These are phyloP conservation scores for Meandrina meandrites DNA, from an alignment of 92 coral and sea anemone species.

Conservation along the genomic window DNA sequence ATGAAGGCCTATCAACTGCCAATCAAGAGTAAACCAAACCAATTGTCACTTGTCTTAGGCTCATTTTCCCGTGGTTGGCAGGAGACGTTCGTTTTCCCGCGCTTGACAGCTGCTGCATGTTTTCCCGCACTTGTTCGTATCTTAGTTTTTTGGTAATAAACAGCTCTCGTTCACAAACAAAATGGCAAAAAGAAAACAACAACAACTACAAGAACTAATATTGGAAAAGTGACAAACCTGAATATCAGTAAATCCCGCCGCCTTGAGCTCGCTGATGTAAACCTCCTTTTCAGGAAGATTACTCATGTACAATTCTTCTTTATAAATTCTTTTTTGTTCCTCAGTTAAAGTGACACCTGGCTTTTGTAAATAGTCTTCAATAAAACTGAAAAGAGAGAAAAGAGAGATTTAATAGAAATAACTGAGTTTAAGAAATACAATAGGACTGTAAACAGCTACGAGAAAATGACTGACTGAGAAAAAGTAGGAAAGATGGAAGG, in stretches of 20 bases:
- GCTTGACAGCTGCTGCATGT: no score
- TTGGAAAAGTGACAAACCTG: slow-evolving; percentile 51
- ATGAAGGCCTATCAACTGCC: no score
- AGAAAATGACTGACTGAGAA: no score
- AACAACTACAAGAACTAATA: no score
- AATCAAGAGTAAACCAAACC: no score
- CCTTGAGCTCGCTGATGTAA: slow-evolving; percentile 54
- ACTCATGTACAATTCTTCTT: slow-evolving; percentile 59
- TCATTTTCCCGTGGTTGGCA: no score
- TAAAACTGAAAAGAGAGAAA: slow-evolving; percentile 45
- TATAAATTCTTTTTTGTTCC: slow-evolving; percentile 32
- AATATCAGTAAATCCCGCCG: slow-evolving; percentile 73
- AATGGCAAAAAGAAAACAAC: no score
- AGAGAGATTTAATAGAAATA: not conserved
- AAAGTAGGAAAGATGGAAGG: no score
- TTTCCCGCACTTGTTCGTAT: no score
- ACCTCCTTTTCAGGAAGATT: slow-evolving; percentile 64
- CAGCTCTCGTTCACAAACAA: not conserved
- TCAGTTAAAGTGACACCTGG: slow-evolving; percentile 46
- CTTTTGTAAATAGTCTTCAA: slow-evolving; percentile 70
- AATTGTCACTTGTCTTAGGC: no score
- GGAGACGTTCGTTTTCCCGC: no score
- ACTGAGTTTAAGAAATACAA: not conserved
- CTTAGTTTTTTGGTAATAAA: no score
- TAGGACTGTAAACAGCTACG: not conserved